Base-by-base conservation (phyloP, 2,888 invertebrate genomes). In the Timema cristinae region DNA sequence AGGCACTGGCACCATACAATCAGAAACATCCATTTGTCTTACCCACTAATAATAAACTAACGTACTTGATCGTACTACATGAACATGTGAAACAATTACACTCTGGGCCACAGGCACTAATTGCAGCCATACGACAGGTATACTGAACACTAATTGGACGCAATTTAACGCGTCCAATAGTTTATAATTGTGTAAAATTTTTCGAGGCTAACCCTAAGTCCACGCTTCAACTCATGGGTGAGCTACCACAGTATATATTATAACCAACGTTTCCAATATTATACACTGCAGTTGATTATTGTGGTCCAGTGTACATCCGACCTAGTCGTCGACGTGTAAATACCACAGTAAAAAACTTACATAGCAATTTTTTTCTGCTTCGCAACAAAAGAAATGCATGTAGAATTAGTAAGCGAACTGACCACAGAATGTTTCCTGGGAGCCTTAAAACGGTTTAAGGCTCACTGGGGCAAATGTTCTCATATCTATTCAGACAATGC, bases 401-500 rank as follows among this genome's bases (percentile, higher is more conserved):
- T 81, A 1, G 80, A 82, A 74, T 56, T 79, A 1, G 79, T 79
- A 0, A 74, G 75, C 0, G 77, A 77, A 54, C 68, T 80, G 2
- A 76, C 78, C 0, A 77, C 78, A 0, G 77, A 79, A 47, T 76
- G 76, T 0, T 81, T 81, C 72, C n/a, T 81, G 5, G 78, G 79
- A 0, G 75, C 79, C 0, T 71, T 81, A 5, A 71, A 78, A 8
- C 69, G 79, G 67, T 81, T 81, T 69, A 71, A 78, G 0, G 71
- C 78, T 1, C 48, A 79, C n/a, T 63, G 79, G 66, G 81, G 80
- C 1, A 70, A 75, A 15, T 77, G 77, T 0, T 47, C 66, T 7
- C 71, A 78, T 5, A 73, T 81, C 0, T 78, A 75, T 67, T 79
- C 78, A 1, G 81, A 81, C 69, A 79, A 80, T 52, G 80, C 78